Base-by-base conservation (phyloP, 2,113 vertebrate genomes). In the Bombycilla garrulus region DNA sequence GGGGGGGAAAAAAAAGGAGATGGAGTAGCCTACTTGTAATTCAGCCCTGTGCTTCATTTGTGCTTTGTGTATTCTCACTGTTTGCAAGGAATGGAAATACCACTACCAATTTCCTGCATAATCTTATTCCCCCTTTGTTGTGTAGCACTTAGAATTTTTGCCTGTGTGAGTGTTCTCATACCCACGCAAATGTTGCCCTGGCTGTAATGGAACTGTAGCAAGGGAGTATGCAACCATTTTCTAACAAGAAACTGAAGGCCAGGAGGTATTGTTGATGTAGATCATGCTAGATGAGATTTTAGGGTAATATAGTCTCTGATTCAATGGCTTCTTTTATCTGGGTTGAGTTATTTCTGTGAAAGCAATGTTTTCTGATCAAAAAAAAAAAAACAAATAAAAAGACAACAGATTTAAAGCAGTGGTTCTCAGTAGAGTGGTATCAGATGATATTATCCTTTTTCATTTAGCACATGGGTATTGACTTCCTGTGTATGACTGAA, bases 381-480 rank as follows among this genome's bases (percentile, higher is more conserved):
- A 4, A n/a, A 45, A 48, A 14, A 56, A 7, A 10, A n/a, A n/a
- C n/a, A n/a, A n/a, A n/a, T n/a, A n/a, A 1, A 62, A 10, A 2
- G 6, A 0, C 7, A 5, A 3, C 22, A 85, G 22, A 53, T 69
- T 48, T 67, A 35, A 89, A 65, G 28, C 24, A 50, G 23, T 80
- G 19, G 15, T 65, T 94, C 33, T 35, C 45, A 22, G 19, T 40
- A 51, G 38, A 56, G 40, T 35, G 42, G 35, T 88, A 76, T 77
- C 50, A 82, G 65, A 51, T 73, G 14, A 79, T 71, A 67, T 44
- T 84, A 24, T 51, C 20, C 31, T 66, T 95, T 90, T 66, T 67
- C 26, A 66, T 80, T 88, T 84, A 65, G 61, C 76, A 88, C 28
- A 17, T 42, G 26, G 40, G 9, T 90, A 54, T 74, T 91, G 66